Percentiles rank a stretch among this genome's conserved stretches.
These are phyloP conservation scores for Camptogramma bilineatum DNA, from an alignment of 2,888 invertebrate genomes.

Conservation along the genomic window DNA sequence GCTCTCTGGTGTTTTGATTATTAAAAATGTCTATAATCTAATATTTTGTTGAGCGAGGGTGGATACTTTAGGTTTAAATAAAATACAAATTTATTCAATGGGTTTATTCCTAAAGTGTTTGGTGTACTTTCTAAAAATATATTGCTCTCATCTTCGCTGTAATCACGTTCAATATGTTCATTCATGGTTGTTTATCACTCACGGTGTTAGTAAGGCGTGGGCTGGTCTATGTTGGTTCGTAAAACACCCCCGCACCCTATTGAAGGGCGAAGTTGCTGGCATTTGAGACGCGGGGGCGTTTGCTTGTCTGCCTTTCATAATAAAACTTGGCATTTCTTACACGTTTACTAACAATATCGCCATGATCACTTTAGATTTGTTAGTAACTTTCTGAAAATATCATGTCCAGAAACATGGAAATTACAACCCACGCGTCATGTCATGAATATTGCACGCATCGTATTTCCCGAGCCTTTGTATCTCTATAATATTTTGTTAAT, in stretches of 20 bases:
- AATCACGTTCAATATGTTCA: constrained; percentile 26
- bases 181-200: constrained; percentile 30
- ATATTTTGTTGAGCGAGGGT: neutral
- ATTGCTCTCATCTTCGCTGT: constrained; percentile 26
- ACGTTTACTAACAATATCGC: constrained; percentile 2
- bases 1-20: neutral
- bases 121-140: constrained; percentile 28
- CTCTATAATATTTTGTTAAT: constrained; percentile 33
- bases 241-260: constrained; percentile 59
- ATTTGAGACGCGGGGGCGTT: constrained; percentile 67
- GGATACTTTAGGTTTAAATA: neutral
- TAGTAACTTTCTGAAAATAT: neutral
- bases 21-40: too few relatives aligned
- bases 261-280: constrained; percentile 64
- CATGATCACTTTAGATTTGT: neutral
- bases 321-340: constrained; percentile 35
- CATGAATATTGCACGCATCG: constrained; percentile 15
- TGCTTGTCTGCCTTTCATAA: constrained; percentile 54
- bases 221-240: constrained; percentile 53
- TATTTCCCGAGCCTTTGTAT: constrained; percentile 8
- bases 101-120: too few relatives aligned
- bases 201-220: constrained; percentile 39
- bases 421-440: constrained; percentile 2
- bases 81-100: too few relatives aligned
- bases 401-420: neutral